A percentile compares a stretch with the other conserved stretches of the same genome.
These are phyloP conservation scores for Mesochorus sp. DNA, from an alignment of 2,888 invertebrate genomes.

Conservation along the genomic window DNA sequence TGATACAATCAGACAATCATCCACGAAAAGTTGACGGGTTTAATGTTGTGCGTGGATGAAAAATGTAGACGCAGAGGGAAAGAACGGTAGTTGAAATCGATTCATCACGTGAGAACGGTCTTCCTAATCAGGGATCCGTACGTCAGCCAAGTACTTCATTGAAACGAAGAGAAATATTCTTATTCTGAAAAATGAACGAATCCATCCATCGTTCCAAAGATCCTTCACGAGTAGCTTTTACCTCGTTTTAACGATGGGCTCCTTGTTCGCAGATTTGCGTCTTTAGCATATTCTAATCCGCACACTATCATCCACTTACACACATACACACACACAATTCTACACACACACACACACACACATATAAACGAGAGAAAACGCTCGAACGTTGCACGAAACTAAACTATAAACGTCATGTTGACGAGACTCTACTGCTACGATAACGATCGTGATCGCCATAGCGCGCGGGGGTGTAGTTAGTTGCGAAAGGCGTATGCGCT, in stretches of 20 bases:
- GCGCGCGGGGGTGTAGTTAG: conserved; percentile 14
- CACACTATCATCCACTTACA: background rate
- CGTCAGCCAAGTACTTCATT: no score
- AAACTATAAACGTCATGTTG: conserved; percentile 50
- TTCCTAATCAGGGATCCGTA: no score
- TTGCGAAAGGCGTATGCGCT: background rate
- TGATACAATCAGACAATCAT: no score
- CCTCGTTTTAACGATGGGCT: background rate
- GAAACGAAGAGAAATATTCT: background rate
- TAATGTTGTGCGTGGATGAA: no score
- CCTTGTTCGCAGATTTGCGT: background rate
- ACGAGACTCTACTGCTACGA: conserved; percentile 25
- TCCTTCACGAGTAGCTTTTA: background rate
- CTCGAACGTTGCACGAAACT: conserved; percentile 41
- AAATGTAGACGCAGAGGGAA: no score
- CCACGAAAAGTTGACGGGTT: no score
- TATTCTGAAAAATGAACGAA: background rate
- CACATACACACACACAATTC: no score
- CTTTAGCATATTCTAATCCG: background rate
- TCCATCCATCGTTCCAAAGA: background rate
- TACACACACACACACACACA: no score
- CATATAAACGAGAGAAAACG: conserved; percentile 4
- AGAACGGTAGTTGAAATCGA: no score
- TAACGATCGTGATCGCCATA: conserved; percentile 45
- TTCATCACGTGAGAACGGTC: no score